Conservation (phyloP, 1,140 invertebrate species). For the Gerris buenoi region DNA sequence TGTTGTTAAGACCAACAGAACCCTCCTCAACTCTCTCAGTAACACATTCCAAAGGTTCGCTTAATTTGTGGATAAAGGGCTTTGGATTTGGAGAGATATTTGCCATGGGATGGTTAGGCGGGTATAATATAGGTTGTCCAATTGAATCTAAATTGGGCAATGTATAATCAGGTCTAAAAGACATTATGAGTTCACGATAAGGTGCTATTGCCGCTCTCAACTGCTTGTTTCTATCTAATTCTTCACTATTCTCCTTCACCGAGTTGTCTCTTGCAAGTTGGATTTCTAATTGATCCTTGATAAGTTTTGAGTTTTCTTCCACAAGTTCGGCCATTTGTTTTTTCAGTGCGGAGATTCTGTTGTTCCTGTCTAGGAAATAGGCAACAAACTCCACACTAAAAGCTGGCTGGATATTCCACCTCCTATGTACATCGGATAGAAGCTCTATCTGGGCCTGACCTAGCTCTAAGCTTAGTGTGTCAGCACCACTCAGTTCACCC, state of each 20-base stretch:
- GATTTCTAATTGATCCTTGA: conserved; percentile 53
- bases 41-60: neutral
- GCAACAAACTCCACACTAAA: conserved; percentile 86
- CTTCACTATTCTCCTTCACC: conserved; percentile 40
- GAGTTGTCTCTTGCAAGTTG: conserved; percentile 59
- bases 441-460: conserved; percentile 63
- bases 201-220: conserved; percentile 37
- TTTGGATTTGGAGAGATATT: conserved; percentile 2
- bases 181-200: conserved; percentile 40
- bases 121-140: conserved; percentile 21
- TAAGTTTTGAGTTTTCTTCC: conserved; percentile 52
- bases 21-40: conserved; percentile 5
- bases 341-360: conserved; percentile 59
- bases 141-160: conserved; percentile 33
- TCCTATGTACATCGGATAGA: conserved; percentile 69
- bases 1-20: conserved; percentile 29
- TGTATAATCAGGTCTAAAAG: conserved; percentile 39
- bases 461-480: conserved; percentile 57
- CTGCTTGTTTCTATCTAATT: conserved; percentile 27
- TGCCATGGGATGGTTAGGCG: conserved; percentile 9
- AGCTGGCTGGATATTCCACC: conserved; percentile 84
- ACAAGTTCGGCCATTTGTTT: conserved; percentile 55
- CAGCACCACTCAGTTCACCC: conserved; percentile 79
- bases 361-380: conserved; percentile 76
- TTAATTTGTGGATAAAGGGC: neutral